A percentile compares a stretch with the other conserved stretches of the same genome.
These are phyloP conservation scores for Corythornis madagascariensis DNA, from an alignment of 2,113 vertebrate genomes.

Conservation along the genomic window DNA sequence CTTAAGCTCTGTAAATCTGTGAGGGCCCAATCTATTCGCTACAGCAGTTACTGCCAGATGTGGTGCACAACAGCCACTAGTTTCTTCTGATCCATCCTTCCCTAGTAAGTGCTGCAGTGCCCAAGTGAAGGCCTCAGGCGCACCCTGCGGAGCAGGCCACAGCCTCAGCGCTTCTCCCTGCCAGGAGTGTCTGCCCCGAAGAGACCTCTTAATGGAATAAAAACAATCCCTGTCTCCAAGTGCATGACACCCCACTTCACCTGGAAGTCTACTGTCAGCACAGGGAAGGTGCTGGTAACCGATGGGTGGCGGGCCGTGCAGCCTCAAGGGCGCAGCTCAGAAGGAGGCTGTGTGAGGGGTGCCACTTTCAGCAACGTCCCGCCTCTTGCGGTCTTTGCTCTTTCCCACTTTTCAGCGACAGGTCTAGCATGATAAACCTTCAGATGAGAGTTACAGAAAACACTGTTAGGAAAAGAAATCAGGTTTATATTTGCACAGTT, in stretches of 20 bases:
- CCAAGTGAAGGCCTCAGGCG: background rate
- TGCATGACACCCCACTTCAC: background rate
- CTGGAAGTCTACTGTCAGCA: background rate
- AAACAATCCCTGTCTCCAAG: constrained; percentile 1
- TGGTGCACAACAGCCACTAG: background rate
- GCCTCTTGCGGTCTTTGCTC: background rate
- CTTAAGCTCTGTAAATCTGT: background rate
- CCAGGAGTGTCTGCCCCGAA: background rate
- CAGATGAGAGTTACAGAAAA: background rate
- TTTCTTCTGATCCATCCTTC: background rate
- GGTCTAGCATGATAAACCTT: background rate
- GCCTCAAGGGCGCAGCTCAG: background rate
- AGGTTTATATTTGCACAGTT: background rate
- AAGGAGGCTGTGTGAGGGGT: background rate
- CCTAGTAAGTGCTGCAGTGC: background rate
- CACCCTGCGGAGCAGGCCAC: background rate
- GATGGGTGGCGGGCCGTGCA: background rate
- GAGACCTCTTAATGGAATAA: background rate
- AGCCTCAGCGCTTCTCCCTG: background rate
- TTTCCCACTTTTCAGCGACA: background rate
- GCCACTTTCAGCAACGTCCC: too few species aligned
- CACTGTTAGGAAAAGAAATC: background rate
- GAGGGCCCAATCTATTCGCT: background rate
- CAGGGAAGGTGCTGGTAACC: background rate
- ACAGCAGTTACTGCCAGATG: background rate